Conservation (phyloP, 2,113 vertebrate species). For the Paramisgurnus dabryanus region DNA sequence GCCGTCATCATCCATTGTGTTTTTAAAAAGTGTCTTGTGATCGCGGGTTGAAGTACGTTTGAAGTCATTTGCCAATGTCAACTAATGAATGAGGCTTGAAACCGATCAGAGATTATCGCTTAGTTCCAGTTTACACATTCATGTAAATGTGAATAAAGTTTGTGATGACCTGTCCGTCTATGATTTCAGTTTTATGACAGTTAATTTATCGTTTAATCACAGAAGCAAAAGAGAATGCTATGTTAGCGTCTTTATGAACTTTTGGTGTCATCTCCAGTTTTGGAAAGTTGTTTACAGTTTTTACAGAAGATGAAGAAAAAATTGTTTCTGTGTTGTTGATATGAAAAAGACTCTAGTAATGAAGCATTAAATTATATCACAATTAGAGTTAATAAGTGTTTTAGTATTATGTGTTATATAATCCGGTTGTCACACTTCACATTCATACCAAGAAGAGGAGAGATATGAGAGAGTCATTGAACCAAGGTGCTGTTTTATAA, state of each 20-base stretch:
- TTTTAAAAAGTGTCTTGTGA: too few species aligned
- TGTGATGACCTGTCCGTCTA: too few species aligned
- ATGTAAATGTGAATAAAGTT: too few species aligned
- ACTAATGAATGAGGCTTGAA: too few species aligned
- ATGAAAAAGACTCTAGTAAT: not conserved
- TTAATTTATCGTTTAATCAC: too few species aligned
- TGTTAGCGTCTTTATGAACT: not conserved
- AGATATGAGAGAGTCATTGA: constrained; percentile 66
- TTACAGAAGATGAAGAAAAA: not conserved
- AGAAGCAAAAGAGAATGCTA: too few species aligned
- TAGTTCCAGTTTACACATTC: too few species aligned
- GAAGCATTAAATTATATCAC: not conserved
- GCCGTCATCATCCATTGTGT: too few species aligned
- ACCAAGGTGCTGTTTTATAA: constrained; percentile 74
- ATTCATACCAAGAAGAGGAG: constrained; percentile 4
- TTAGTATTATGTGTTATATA: not conserved
- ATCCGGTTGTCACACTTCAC: constrained; percentile 6
- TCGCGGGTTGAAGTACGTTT: too few species aligned
- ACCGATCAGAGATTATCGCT: too few species aligned
- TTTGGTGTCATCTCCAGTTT: not conserved
- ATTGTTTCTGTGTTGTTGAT: not conserved
- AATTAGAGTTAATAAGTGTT: not conserved
- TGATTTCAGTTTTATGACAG: too few species aligned
- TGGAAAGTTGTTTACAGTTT: not conserved
- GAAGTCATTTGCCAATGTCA: too few species aligned